Conservation (phyloP, 2,797 vertebrate species). For the Dicrostonyx torquatus region DNA sequence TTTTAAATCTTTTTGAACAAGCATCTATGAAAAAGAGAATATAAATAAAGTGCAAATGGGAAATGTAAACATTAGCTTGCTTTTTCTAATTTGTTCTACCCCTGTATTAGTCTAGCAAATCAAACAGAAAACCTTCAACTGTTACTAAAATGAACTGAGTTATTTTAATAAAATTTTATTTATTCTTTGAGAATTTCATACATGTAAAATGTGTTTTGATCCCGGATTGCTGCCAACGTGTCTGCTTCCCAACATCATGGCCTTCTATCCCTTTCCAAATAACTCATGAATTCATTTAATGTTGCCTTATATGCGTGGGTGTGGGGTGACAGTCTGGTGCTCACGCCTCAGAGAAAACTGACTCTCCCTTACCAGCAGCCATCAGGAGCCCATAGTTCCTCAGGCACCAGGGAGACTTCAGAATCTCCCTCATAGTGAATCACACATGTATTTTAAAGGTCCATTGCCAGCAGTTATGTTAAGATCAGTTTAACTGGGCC, state of each 20-base stretch:
- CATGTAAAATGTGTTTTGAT: neutral
- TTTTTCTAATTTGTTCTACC: slow-evolving; percentile 51
- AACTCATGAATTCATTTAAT: neutral
- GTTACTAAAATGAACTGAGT: slow-evolving; percentile 75
- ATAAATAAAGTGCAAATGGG: slow-evolving; percentile 76
- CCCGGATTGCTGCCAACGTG: neutral
- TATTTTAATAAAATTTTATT: neutral
- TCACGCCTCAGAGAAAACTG: neutral
- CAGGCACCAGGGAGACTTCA: neutral
- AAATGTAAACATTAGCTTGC: slow-evolving; percentile 78
- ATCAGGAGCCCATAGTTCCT: neutral
- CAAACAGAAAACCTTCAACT: slow-evolving; percentile 68
- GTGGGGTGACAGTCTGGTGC: neutral
- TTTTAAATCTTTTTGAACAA: slow-evolving; percentile 80
- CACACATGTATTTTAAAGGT: slow-evolving; percentile 59
- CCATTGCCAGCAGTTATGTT: neutral
- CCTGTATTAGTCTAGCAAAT: slow-evolving; percentile 74
- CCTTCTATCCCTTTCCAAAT: neutral
- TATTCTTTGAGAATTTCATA: neutral
- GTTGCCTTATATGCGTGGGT: neutral
- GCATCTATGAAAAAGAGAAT: slow-evolving; percentile 74
- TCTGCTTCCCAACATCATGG: neutral
- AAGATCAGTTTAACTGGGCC: slow-evolving; percentile 7
- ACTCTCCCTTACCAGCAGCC: neutral
- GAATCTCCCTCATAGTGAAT: slow-evolving; percentile 30